phyloP scores from a whole-genome alignment of 2,888 invertebrate species.

The Rhopalosiphum nymphaeae region DNA sequence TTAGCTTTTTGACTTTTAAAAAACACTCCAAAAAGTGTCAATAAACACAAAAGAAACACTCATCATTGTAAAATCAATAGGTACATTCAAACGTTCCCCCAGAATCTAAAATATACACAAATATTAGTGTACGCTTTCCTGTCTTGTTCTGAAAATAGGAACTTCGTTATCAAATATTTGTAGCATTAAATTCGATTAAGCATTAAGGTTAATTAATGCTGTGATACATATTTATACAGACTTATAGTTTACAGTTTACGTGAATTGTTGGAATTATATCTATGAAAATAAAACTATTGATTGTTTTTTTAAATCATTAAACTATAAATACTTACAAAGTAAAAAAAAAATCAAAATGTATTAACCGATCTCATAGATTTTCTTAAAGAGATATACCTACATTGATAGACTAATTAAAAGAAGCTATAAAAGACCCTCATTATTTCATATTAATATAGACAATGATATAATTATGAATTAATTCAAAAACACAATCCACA shows the following conservation, averaged over 20 bases:
- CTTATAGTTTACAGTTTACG: not conserved
- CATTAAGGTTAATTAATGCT: not conserved
- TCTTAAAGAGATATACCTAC: not conserved
- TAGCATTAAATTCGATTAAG: not conserved
- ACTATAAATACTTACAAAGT: not conserved
- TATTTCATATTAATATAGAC: constrained; percentile 17
- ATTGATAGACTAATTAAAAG: not conserved
- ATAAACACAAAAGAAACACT: too few relatives aligned
- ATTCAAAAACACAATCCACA: not conserved
- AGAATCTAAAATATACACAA: not conserved
- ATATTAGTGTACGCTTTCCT: constrained; percentile 2
- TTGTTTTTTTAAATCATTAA: not conserved
- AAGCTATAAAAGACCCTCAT: not conserved
- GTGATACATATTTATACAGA: not conserved
- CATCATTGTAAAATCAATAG: too few relatives aligned
- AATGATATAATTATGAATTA: not conserved
- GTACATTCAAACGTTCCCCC: too few relatives aligned
- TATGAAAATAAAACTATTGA: not conserved
- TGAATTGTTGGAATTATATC: not conserved
- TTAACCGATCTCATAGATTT: not conserved
- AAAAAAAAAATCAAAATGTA: not conserved
- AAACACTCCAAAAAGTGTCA: too few relatives aligned
- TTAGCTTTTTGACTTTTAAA: too few relatives aligned
- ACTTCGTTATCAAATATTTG: not conserved
- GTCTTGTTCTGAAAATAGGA: not conserved